Base-by-base conservation (phyloP, 2,797 vertebrate species). In the Cynopterus sphinx region DNA sequence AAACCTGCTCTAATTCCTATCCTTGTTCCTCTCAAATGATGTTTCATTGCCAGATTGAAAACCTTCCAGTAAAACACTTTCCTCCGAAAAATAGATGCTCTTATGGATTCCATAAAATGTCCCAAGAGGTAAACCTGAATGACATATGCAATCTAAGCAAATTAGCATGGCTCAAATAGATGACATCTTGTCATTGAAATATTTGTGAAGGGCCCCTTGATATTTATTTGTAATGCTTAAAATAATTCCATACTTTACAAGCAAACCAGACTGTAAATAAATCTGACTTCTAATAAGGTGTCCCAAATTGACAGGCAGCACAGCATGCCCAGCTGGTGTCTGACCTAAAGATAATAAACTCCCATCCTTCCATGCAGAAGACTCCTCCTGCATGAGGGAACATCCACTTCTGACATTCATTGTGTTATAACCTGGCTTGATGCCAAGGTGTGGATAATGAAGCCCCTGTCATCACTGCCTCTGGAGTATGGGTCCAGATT, bases 221-320 rank as follows among this genome's bases (percentile, higher is more conserved):
- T 85, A 94, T 85, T 61, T 63, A 36, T 74, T 26, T 43, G 4
- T 81, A 95, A 86, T 82, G 33, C 70, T 96, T 79, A 91, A 94
- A 96, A 95, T 95, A 95, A 95, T 68, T 55, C 36, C n/a, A 91
- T 6, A 36, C 74, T 36, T 93, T 93, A 61, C 68, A 65, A 84
- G 78, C 31, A 90, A 95, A 74, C 55, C 49, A n/a, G 87, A 67
- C 17, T 85, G 7, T 77, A 95, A 91, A 75, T 78, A 57, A 90
- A 91, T 91, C 61, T 57, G 4, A 75, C 79, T 82, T 71, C 74
- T 88, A 53, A 79, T 74, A 74, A 90, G 93, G 83, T 57, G 55
- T 39, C 33, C 55, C 79, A 73, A 51, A 74, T 5, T 68, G 55
- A 91, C 39, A 70, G n/a, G 79, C 10, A 36, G 57, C 49, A 86